Conservation (phyloP, 2,888 invertebrate genomes). For the Taenaris catops region DNA sequence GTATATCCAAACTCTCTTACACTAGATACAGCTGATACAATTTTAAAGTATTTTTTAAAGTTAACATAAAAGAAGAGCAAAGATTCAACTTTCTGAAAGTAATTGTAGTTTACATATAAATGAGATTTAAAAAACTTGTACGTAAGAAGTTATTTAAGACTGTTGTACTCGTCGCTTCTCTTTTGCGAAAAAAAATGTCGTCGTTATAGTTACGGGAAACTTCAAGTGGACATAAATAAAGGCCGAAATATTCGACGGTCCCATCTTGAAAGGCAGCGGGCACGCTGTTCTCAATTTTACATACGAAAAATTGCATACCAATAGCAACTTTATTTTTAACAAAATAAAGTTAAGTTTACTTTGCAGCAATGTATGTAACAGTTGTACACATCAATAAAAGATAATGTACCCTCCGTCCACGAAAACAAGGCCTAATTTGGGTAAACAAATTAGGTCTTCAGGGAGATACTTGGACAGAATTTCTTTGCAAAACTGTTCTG, state of each 20-base stretch:
- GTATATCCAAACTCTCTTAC: too few species aligned
- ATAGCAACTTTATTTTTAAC: constrained; percentile 28
- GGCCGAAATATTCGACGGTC: constrained; percentile 71
- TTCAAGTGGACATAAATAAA: constrained; percentile 78
- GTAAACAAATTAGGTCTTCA: constrained; percentile 31
- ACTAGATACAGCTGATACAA: too few species aligned
- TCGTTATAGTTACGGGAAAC: constrained; percentile 61
- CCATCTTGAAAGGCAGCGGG: constrained; percentile 60
- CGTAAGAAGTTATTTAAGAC: constrained; percentile 17
- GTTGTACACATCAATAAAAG: constrained; percentile 43
- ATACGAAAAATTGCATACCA: constrained; percentile 29
- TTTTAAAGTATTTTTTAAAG: too few species aligned
- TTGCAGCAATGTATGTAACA: constrained; percentile 25
- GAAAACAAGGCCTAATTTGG: constrained; percentile 44
- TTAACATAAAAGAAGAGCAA: too few species aligned
- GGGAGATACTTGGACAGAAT: constrained; percentile 47
- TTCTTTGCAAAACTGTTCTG: constrained; percentile 60
- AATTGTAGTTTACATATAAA: constrained; percentile 17
- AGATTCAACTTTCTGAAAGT: constrained; percentile 8
- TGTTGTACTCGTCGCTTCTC: constrained; percentile 27
- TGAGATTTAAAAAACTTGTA: constrained; percentile 18
- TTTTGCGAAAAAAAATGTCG: constrained; percentile 52
- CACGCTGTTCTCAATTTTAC: constrained; percentile 43
- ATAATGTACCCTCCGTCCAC: constrained; percentile 42
- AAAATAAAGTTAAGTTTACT: constrained; percentile 26